phyloP scores from a whole-genome alignment of 92 coral and sea anemone species.

The Meandrina meandrites region DNA sequence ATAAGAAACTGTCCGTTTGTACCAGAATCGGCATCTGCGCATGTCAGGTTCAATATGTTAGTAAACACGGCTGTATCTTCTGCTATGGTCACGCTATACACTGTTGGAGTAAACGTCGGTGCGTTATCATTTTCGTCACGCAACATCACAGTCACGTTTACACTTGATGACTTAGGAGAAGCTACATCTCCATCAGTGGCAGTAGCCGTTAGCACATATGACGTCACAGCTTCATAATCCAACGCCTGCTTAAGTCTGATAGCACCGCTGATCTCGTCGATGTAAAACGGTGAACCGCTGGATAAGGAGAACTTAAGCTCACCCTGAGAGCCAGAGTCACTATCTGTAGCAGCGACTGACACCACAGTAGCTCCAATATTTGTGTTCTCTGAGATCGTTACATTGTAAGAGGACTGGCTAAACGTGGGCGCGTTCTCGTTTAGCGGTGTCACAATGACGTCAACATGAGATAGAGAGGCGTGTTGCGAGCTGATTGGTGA shows the following conservation, averaged over 20 bases:
- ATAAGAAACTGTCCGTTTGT: constrained; percentile 59
- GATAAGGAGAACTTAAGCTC: constrained; percentile 48
- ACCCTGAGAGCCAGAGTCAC: constrained; percentile 62
- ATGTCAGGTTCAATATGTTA: constrained; percentile 56
- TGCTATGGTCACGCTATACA: constrained; percentile 65
- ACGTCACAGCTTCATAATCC: constrained; percentile 63
- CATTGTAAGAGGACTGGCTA: constrained; percentile 54
- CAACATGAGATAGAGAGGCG: constrained; percentile 56
- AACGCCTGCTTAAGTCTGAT: constrained; percentile 53
- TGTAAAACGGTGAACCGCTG: constrained; percentile 64
- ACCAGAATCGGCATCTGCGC: constrained; percentile 81
- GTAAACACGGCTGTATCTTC: constrained; percentile 70
- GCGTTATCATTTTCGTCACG: constrained; percentile 78
- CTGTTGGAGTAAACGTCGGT: constrained; percentile 64
- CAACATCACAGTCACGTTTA: constrained; percentile 51
- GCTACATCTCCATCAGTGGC: constrained; percentile 67
- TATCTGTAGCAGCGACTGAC: constrained; percentile 57
- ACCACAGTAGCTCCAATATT: constrained; percentile 51
- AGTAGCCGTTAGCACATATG: constrained; percentile 60
- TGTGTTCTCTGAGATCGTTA: constrained; percentile 57
- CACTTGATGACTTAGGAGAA: constrained; percentile 57
- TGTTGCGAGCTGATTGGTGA: constrained; percentile 63
- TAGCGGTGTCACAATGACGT: constrained; percentile 55
- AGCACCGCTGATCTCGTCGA: constrained; percentile 69
- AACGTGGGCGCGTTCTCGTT: constrained; percentile 69